Percentiles rank a stretch among this genome's conserved stretches.
These are phyloP conservation scores for Stenodera caucasica DNA, from an alignment of 2,888 invertebrate species.

Conservation along the genomic window DNA sequence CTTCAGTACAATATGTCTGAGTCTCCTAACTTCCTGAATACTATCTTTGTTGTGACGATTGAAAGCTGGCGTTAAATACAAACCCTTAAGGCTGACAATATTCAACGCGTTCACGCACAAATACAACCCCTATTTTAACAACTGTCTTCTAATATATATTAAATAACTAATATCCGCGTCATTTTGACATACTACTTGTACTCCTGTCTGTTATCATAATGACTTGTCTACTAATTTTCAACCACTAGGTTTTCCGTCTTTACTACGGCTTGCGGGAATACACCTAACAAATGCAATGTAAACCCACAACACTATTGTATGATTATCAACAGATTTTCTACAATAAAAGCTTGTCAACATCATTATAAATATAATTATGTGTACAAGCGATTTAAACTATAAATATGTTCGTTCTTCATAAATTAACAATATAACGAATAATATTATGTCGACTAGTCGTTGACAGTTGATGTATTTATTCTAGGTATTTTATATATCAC, in stretches of 20 bases:
- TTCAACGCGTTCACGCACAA: slow-evolving; percentile 24
- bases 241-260: slow-evolving; percentile 17
- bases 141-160: slow-evolving; percentile 24
- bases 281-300: slow-evolving; percentile 1
- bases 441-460: slow-evolving; percentile 1
- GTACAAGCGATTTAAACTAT: neutral
- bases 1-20: slow-evolving; percentile 43
- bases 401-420: neutral
- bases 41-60: slow-evolving; percentile 39
- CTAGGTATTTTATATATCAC: slow-evolving; percentile 24
- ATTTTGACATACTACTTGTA: slow-evolving; percentile 24
- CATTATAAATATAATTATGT: neutral
- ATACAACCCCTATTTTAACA: slow-evolving; percentile 17
- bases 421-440: neutral
- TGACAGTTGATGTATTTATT: slow-evolving; percentile 9
- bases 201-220: slow-evolving; percentile 28
- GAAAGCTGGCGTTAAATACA: slow-evolving; percentile 34
- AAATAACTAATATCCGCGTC: slow-evolving; percentile 31
- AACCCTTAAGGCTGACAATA: slow-evolving; percentile 26
- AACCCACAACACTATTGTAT: slow-evolving; percentile 2
- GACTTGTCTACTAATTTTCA: slow-evolving; percentile 25
- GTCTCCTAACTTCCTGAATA: slow-evolving; percentile 41
- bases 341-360: neutral
- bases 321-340: neutral
- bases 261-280: neutral